Evolutionary conservation across 1,140 invertebrate species (phyloP).

Genomic region (Liolophura sinensis): DNA sequence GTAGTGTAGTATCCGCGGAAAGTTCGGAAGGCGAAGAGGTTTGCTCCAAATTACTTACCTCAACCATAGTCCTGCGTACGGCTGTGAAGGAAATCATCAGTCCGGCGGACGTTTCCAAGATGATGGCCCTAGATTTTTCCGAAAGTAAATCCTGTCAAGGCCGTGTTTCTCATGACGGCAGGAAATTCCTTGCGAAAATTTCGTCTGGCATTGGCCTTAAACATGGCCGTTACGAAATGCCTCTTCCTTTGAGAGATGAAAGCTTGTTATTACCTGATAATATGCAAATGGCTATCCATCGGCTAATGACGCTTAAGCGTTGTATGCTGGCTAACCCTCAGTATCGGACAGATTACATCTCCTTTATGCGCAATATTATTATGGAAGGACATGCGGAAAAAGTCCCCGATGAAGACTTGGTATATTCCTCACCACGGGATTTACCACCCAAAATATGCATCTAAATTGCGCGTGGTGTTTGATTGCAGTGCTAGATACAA

Average conservation of each 20-base stretch:
- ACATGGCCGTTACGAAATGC: too few species aligned
- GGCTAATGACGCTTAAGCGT: slow-evolving; percentile 5
- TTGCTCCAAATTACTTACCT: too few species aligned
- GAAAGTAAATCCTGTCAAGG: too few species aligned
- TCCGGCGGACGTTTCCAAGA: slow-evolving; percentile 10
- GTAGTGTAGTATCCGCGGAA: too few species aligned
- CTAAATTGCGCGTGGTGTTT: too few species aligned
- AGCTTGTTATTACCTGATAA: slow-evolving; percentile 9
- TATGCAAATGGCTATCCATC: slow-evolving; percentile 3
- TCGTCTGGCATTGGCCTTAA: slow-evolving; percentile 14
- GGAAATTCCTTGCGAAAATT: slow-evolving; percentile 7
- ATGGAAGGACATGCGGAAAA: slow-evolving; percentile 13
- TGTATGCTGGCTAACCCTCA: slow-evolving; percentile 4
- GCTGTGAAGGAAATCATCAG: slow-evolving; percentile 5
- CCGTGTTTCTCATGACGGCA: slow-evolving; percentile 17
- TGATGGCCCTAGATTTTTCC: too few species aligned
- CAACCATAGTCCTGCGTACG: too few species aligned
- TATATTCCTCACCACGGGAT: slow-evolving; percentile 40
- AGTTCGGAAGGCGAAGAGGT: too few species aligned
- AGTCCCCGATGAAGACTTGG: slow-evolving; percentile 17
- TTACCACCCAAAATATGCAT: slow-evolving; percentile 26
- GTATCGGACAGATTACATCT: slow-evolving; percentile 3
- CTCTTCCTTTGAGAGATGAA: too few species aligned
- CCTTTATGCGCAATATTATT: too few species aligned
- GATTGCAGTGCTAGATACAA: slow-evolving; percentile 21